Evolutionary conservation across 2,113 vertebrate genomes (phyloP).

Genomic region (Hipposideros armiger): DNA sequence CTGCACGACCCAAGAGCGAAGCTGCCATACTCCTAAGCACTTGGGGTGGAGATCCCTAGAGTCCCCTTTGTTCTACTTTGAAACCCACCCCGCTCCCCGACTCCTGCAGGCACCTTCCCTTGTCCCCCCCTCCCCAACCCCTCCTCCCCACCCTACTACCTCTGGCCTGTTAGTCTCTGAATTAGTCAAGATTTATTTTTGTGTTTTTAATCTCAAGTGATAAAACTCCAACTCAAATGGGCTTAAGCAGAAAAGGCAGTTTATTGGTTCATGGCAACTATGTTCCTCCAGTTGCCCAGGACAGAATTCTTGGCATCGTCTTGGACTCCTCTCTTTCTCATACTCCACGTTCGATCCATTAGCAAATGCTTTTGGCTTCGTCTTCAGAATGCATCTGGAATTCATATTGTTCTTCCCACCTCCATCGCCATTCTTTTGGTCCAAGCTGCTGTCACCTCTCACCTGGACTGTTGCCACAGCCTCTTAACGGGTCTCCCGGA

Average conservation of each 20-base stretch:
- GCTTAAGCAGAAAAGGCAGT: background rate
- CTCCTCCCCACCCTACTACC: too few species aligned
- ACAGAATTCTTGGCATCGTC: background rate
- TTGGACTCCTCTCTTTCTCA: background rate
- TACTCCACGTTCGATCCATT: background rate
- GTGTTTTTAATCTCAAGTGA: background rate
- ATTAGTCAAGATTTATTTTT: background rate
- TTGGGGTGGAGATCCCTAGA: background rate
- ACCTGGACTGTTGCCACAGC: background rate
- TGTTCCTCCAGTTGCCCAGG: background rate
- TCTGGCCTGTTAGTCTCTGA: background rate
- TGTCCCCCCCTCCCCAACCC: background rate
- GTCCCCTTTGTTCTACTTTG: background rate
- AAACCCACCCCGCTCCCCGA: background rate
- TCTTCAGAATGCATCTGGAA: background rate
- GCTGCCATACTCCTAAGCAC: rapidly evolving
- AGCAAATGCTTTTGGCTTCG: background rate
- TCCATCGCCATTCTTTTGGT: background rate
- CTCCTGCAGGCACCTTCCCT: rapidly evolving
- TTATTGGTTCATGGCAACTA: background rate
- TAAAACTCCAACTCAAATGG: background rate
- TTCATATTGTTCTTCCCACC: background rate
- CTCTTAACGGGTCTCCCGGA: background rate
- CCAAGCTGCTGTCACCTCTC: background rate
- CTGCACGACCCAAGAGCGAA: background rate